Base-by-base conservation (phyloP, 2,113 vertebrate genomes). In the Oreocharis arfaki region DNA sequence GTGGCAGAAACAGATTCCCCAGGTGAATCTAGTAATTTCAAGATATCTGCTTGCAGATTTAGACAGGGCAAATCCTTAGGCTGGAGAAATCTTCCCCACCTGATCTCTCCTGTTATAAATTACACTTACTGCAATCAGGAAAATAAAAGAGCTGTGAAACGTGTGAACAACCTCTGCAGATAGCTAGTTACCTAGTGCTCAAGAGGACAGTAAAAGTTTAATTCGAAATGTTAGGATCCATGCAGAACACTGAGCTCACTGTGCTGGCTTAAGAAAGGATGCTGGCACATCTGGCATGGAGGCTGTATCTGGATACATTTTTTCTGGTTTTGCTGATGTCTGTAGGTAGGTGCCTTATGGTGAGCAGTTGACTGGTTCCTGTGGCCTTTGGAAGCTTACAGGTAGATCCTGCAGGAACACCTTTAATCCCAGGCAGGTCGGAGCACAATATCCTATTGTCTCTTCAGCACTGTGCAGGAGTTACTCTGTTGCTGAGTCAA, bases 391-490 rank as follows among this genome's bases (percentile, higher is more conserved):
- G 56, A 74, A 39, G 22, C 8, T 61, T 35, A 28, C 19, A 64
- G 18, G 15, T 37, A 65, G 42, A 26, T 53, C 42, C 59, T 80
- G 28, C 37, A 69, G 32, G 28, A 65, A 35, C 13, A 67, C 16
- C 23, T 44, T 22, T 57, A 50, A 39, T 70, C 28, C 61, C 20
- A 4, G 0, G 1, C 39, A 47, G 16, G 11, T 32, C 0, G 3
- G 27, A 71, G 15, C 18, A 64, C 53, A 67, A 7, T 44, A 63
- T 32, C 27, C 9, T 75, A 3, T 56, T 70, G 26, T 44, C 17
- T 49, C 11, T 19, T 41, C 55, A 35, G 13, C 30, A n/a, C 21
- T 50, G 77, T 41, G 18, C 18, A 65, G 57, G 46, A 76, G 12
- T 56, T 69, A 61, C 33, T 68, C 33, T 33, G 6, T 11, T 61